A percentile compares a stretch with the other conserved stretches of the same genome.
phyloP scores from a whole-genome alignment of 2,113 vertebrate genomes.

The Ardeotis arabs region DNA sequence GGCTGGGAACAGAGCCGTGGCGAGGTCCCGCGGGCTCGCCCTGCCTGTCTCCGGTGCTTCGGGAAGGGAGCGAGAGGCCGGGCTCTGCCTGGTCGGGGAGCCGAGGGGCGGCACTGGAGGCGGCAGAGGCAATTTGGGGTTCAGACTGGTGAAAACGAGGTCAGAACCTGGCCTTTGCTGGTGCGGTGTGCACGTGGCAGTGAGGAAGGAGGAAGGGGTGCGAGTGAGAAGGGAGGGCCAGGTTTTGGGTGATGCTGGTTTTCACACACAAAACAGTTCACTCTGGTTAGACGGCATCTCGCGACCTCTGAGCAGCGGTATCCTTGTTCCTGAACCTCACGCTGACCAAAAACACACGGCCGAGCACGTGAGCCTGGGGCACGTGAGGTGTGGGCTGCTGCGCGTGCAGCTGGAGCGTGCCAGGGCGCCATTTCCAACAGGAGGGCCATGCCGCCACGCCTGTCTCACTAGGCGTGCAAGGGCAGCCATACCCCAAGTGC shows the following conservation, averaged over 20 bases:
- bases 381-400: rapidly evolving
- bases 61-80: not conserved
- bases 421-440: rapidly evolving
- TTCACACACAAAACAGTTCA: rapidly evolving
- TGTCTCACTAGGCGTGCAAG: rapidly evolving
- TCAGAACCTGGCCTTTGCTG: not conserved
- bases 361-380: rapidly evolving
- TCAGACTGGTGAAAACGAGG: not conserved
- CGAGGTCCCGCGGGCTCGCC: too few relatives aligned
- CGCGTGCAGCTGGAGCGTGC: rapidly evolving
- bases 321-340: rapidly evolving
- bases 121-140: not conserved
- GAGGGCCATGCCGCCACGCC: rapidly evolving
- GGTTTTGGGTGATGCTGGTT: rapidly evolving
- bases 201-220: not conserved
- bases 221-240: not conserved
- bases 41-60: not conserved
- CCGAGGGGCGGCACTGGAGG: not conserved
- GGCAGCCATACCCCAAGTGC: not conserved
- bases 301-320: rapidly evolving
- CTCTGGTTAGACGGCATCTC: rapidly evolving
- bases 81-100: rapidly evolving
- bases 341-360: rapidly evolving
- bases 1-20: not conserved
- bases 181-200: rapidly evolving